Conservation (phyloP, 1,140 invertebrate species). For the Belonocnema kinseyi region DNA sequence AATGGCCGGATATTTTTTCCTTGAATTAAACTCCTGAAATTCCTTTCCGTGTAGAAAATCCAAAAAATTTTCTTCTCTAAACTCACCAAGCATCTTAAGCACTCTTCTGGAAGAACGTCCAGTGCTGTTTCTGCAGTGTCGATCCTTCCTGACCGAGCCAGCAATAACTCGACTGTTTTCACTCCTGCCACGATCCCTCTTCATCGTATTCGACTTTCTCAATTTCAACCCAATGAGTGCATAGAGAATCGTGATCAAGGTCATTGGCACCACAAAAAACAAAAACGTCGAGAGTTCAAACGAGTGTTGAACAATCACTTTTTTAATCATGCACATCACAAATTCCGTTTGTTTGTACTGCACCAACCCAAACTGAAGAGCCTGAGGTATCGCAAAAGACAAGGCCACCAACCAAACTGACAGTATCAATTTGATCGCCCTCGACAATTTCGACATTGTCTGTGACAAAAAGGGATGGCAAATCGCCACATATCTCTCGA, state of each 20-base stretch:
- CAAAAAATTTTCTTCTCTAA: background rate
- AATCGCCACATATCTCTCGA: constrained; percentile 94
- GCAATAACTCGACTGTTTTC: constrained; percentile 49
- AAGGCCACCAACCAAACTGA: constrained; percentile 84
- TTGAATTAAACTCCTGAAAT: too few species aligned
- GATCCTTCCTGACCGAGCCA: constrained; percentile 37
- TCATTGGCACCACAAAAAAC: constrained; percentile 92
- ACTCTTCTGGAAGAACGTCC: constrained; percentile 78
- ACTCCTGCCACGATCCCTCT: constrained; percentile 58
- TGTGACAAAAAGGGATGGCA: constrained; percentile 94
- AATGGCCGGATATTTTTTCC: too few species aligned
- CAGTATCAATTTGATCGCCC: constrained; percentile 83
- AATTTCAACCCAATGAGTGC: constrained; percentile 87
- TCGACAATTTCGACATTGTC: constrained; percentile 86
- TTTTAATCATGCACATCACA: constrained; percentile 78
- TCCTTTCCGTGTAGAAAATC: too few species aligned
- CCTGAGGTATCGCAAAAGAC: constrained; percentile 86
- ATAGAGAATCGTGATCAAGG: constrained; percentile 89
- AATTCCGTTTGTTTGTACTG: constrained; percentile 72
- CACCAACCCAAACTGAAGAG: constrained; percentile 84
- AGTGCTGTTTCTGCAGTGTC: constrained; percentile 60
- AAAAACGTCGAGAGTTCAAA: constrained; percentile 91
- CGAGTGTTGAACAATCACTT: constrained; percentile 81
- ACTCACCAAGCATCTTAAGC: constrained; percentile 83
- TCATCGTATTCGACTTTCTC: constrained; percentile 79